Evolutionary conservation across 1,140 invertebrate genomes (phyloP).

Genomic region (Sarcophaga peregrina): DNA sequence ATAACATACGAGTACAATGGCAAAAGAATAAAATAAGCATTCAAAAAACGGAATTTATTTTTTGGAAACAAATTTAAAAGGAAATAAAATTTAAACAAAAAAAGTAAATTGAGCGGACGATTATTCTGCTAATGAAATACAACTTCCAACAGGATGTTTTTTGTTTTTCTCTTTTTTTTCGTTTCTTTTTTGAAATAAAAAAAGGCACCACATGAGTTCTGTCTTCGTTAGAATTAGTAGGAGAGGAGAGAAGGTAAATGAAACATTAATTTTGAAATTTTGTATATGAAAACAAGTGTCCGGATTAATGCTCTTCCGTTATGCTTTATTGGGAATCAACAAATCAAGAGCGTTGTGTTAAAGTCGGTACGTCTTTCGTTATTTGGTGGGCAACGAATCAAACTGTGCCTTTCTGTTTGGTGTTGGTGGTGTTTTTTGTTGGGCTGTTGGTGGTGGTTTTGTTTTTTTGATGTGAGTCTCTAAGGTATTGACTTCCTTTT

Average conservation of each 20-base stretch:
- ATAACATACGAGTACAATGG: background rate
- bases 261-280: conserved; percentile 35
- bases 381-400: background rate
- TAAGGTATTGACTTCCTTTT: conserved; percentile 36
- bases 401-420: background rate
- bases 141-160: conserved; percentile 15
- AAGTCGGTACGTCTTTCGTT: background rate
- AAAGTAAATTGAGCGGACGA: background rate
- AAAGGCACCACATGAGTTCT: conserved; percentile 24
- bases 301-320: conserved; percentile 28
- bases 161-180: no score
- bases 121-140: background rate
- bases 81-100: conserved; percentile 21
- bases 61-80: background rate
- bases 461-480: background rate
- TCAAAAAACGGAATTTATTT: no score
- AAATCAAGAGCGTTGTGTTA: background rate
- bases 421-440: background rate
- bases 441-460: background rate
- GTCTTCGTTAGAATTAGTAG: background rate
- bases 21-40: conserved; percentile 8
- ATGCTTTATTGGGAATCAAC: background rate
- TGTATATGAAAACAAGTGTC: conserved; percentile 32
- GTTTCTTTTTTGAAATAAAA: background rate
- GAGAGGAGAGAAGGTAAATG: conserved; percentile 18